Percentiles rank a stretch among this genome's conserved stretches.
These are phyloP conservation scores for Alcedo atthis DNA, from an alignment of 2,797 vertebrate species.

Conservation along the genomic window DNA sequence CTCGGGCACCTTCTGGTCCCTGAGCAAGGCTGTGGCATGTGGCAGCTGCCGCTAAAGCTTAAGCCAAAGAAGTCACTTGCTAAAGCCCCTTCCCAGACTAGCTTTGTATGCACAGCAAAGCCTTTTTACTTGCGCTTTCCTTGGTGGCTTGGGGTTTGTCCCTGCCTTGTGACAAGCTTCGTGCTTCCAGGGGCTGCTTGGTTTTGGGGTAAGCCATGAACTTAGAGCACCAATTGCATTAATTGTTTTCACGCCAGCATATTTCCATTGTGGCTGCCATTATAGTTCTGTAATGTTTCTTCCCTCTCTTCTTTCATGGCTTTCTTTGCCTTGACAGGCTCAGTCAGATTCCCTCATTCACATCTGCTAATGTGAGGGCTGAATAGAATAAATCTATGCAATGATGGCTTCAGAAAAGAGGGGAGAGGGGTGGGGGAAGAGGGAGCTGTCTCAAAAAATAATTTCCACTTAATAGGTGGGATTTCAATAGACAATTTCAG, in stretches of 20 bases:
- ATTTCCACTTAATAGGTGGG: conserved; percentile 55
- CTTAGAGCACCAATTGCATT: conserved; percentile 58
- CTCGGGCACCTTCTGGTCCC: neutral
- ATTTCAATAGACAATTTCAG: conserved; percentile 49
- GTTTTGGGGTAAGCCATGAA: conserved; percentile 44
- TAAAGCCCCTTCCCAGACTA: neutral
- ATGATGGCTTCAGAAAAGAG: conserved; percentile 66
- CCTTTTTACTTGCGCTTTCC: conserved; percentile 6
- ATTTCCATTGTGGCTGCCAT: conserved; percentile 65
- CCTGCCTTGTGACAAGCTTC: neutral
- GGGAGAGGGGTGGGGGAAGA: neutral
- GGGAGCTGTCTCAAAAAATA: conserved; percentile 60
- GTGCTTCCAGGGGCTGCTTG: conserved; percentile 10
- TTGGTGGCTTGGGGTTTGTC: neutral
- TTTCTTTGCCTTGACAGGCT: conserved; percentile 74
- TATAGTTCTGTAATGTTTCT: conserved; percentile 68
- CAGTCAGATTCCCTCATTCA: conserved; percentile 76
- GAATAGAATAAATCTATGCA: conserved; percentile 77
- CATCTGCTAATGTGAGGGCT: conserved; percentile 74
- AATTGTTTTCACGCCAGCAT: conserved; percentile 69
- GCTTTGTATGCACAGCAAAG: neutral
- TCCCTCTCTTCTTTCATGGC: conserved; percentile 68
- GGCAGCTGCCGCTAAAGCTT: neutral
- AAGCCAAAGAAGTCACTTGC: neutral
- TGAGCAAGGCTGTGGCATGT: rapidly evolving